These are phyloP conservation scores for Lutjanus argentimaculatus DNA, from an alignment of 2,797 vertebrate genomes.

Conservation along the genomic window DNA sequence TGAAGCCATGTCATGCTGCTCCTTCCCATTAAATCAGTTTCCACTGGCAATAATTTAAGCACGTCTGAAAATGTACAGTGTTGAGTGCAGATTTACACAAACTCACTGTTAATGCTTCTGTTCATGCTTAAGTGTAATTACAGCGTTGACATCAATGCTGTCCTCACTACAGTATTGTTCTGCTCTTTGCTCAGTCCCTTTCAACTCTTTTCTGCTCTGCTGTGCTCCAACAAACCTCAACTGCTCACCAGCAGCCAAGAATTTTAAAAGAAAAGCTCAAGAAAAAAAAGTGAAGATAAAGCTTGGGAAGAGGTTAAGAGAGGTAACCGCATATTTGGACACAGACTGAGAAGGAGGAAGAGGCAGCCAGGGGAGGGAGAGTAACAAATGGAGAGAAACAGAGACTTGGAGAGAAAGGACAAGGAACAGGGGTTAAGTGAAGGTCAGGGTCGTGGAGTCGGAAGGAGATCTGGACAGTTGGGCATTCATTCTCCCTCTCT, in stretches of 20 bases:
- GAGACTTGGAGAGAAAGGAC: constrained; percentile 40
- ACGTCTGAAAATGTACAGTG: neutral
- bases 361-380: constrained; percentile 41
- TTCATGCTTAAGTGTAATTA: constrained; percentile 27
- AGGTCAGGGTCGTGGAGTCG: constrained; percentile 69
- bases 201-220: constrained; percentile 37
- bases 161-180: constrained; percentile 12
- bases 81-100: constrained; percentile 1
- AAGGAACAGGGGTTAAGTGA: constrained; percentile 63
- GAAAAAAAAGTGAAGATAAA: constrained; percentile 58
- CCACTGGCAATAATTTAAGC: neutral
- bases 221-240: constrained; percentile 41
- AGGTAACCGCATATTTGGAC: constrained; percentile 70
- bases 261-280: constrained; percentile 51
- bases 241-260: constrained; percentile 53
- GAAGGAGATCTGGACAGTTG: constrained; percentile 66
- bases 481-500: constrained; percentile 56
- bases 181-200: constrained; percentile 15
- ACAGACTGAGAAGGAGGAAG: constrained; percentile 51
- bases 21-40: neutral
- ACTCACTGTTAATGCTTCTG: neutral
- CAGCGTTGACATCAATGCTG: constrained; percentile 5
- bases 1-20: neutral
- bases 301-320: constrained; percentile 76
- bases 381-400: constrained; percentile 49